Percentiles rank a stretch among this genome's conserved stretches.
These are phyloP conservation scores for Podargus strigoides DNA, from an alignment of 2,797 vertebrate species.

Conservation along the genomic window DNA sequence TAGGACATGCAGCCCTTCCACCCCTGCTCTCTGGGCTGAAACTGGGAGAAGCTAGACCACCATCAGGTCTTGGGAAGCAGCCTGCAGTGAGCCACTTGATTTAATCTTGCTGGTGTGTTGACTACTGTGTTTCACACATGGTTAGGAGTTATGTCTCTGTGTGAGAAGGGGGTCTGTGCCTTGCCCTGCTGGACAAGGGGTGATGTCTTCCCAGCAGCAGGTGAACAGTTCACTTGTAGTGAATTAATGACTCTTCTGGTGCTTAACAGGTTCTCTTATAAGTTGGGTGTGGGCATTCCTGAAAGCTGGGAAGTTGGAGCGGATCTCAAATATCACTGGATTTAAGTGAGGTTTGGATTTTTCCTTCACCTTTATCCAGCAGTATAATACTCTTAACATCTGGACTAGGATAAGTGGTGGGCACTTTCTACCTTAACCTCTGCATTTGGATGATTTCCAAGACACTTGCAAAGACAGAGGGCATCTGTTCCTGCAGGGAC, in stretches of 20 bases:
- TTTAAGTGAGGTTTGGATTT: background rate
- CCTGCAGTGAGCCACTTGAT: background rate
- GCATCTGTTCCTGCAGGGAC: background rate
- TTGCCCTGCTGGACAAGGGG: background rate
- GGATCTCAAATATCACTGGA: background rate
- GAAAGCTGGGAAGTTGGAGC: background rate
- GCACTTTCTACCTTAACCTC: background rate
- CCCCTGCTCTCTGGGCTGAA: background rate
- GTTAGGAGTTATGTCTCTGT: fast-evolving
- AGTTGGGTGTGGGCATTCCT: background rate
- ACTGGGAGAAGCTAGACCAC: background rate
- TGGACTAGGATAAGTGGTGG: background rate
- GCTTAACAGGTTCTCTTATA: background rate
- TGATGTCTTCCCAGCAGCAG: background rate
- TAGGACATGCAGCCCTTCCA: background rate
- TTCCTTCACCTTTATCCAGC: background rate
- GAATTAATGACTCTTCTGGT: background rate
- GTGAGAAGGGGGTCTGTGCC: background rate
- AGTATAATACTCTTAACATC: background rate
- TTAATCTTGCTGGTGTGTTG: background rate
- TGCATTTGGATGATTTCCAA: background rate
- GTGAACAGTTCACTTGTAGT: background rate
- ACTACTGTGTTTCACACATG: fast-evolving
- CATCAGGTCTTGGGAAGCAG: background rate
- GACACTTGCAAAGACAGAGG: background rate